phyloP scores from a whole-genome alignment of 2,888 invertebrate genomes.

The Apeira syringaria region DNA sequence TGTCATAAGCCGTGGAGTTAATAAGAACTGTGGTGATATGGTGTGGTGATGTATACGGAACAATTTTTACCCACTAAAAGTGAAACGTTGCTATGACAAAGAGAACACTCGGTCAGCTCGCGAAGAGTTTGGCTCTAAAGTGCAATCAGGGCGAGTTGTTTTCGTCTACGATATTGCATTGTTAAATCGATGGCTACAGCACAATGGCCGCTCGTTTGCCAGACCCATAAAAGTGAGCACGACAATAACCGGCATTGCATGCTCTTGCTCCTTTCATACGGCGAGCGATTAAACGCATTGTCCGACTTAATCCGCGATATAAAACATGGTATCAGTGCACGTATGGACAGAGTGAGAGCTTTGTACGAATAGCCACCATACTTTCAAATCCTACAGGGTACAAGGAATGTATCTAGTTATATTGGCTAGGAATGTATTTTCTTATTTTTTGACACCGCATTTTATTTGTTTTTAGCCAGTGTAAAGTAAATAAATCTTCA shows the following conservation, averaged over 20 bases:
- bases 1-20: no score
- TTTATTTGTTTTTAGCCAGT: no score
- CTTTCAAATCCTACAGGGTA: no score
- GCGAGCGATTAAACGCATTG: slow-evolving; percentile 49
- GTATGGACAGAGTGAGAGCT: not conserved
- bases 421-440: no score
- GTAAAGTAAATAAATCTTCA: no score
- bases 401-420: no score
- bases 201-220: slow-evolving; percentile 69
- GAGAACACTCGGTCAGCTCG: slow-evolving; percentile 1
- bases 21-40: no score
- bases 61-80: slow-evolving; percentile 7
- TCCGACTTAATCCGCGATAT: slow-evolving; percentile 48
- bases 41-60: no score
- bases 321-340: slow-evolving; percentile 29
- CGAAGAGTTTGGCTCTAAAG: slow-evolving; percentile 36
- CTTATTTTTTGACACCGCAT: no score
- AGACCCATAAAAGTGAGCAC: slow-evolving; percentile 65
- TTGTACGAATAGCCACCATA: no score
- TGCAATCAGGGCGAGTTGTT: slow-evolving; percentile 61
- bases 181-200: slow-evolving; percentile 59
- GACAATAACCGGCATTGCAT: slow-evolving; percentile 54
- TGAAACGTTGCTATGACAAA: slow-evolving; percentile 2
- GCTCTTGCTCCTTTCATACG: slow-evolving; percentile 42
- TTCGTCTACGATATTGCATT: slow-evolving; percentile 62